These are phyloP conservation scores for Busseola fusca DNA, from an alignment of 2,888 invertebrate genomes.

Conservation along the genomic window DNA sequence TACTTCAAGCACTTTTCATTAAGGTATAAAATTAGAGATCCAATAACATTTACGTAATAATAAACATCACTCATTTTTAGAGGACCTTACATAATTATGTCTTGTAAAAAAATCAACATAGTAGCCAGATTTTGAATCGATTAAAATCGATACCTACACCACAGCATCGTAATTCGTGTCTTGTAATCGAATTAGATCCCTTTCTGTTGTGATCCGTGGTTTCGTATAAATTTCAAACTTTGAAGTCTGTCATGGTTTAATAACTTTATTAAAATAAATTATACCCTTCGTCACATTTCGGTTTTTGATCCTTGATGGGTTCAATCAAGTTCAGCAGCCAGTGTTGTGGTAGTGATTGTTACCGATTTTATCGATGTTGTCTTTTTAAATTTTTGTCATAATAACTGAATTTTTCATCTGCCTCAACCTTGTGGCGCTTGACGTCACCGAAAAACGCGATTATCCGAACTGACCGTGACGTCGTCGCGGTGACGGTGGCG, in stretches of 20 bases:
- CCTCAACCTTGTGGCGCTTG: background rate
- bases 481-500: too few relatives aligned
- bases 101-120: slow-evolving; percentile 8
- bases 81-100: background rate
- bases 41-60: background rate
- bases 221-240: slow-evolving; percentile 11
- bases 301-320: background rate
- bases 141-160: slow-evolving; percentile 19
- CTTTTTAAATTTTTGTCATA: background rate
- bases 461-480: background rate
- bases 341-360: background rate
- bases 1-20: too few relatives aligned
- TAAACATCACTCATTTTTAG: background rate
- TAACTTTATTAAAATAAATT: slow-evolving; percentile 6
- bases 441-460: background rate
- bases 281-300: background rate
- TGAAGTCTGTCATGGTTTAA: slow-evolving; percentile 8
- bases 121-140: slow-evolving; percentile 23
- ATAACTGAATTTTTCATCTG: background rate
- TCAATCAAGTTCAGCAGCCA: background rate
- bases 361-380: background rate
- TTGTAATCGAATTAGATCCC: slow-evolving; percentile 22
- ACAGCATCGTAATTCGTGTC: slow-evolving; percentile 20
- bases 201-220: slow-evolving; percentile 4
- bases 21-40: too few relatives aligned